Conservation (phyloP, 2,888 invertebrate genomes). For the Drosophila longiperda region DNA sequence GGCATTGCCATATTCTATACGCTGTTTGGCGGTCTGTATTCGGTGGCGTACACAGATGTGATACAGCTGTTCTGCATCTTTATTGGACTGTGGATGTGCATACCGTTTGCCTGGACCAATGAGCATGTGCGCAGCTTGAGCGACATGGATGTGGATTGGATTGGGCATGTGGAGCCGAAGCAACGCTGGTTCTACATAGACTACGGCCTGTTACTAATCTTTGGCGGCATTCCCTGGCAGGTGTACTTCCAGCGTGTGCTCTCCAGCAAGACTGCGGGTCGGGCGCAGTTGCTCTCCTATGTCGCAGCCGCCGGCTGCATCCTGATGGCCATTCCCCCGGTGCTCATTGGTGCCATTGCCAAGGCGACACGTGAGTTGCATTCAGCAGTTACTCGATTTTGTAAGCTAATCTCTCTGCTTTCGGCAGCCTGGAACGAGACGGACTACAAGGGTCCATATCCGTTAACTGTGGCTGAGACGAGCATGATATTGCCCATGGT, state of each 20-base stretch:
- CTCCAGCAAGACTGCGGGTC: conserved; percentile 96
- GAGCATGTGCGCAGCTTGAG: conserved; percentile 93
- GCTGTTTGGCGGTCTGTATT: conserved; percentile 98
- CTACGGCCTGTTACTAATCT: conserved; percentile 94
- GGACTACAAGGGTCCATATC: conserved; percentile 91
- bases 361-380: conserved; percentile 93
- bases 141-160: conserved; percentile 95
- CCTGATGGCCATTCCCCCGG: conserved; percentile 98
- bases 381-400: too few species aligned
- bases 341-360: conserved; percentile 98
- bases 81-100: conserved; percentile 98
- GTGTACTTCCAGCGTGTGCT: conserved; percentile 99
- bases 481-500: conserved; percentile 99
- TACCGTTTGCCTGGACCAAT: conserved; percentile 97
- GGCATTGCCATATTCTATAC: conserved; percentile 99
- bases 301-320: conserved; percentile 98
- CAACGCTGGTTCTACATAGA: conserved; percentile 94
- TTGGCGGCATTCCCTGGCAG: conserved; percentile 99
- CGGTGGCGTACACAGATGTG: conserved; percentile 99
- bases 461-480: conserved; percentile 91
- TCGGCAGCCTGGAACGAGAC: conserved; percentile 98
- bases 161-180: conserved; percentile 90
- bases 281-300: conserved; percentile 97
- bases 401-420: not conserved
- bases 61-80: conserved; percentile 99